Conservation (phyloP, 23 tunicate species). For the Ascidia mentula region DNA sequence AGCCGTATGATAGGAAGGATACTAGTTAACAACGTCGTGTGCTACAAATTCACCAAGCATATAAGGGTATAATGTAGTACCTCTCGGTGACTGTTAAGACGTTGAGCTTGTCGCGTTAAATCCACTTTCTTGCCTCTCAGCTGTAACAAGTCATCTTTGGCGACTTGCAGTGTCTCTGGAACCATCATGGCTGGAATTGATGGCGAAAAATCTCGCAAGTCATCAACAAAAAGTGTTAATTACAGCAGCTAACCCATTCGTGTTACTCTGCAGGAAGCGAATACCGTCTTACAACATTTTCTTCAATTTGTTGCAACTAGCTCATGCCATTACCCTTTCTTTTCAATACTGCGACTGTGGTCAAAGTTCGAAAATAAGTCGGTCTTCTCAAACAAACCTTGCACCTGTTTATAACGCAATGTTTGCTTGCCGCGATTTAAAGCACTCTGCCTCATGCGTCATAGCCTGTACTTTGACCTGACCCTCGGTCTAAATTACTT, state of each 20-base stretch:
- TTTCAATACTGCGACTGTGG: too few species aligned
- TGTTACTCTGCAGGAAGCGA: too few species aligned
- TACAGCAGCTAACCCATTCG: neutral
- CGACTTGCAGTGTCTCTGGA: slow-evolving; percentile 20
- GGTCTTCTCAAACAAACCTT: too few species aligned
- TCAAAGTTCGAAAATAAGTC: too few species aligned
- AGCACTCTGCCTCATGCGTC: too few species aligned
- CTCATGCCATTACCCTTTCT: neutral
- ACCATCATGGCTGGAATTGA: slow-evolving; percentile 13
- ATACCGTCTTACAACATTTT: neutral
- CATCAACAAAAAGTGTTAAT: neutral
- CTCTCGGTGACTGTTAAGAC: slow-evolving; percentile 42
- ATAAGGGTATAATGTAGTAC: too few species aligned
- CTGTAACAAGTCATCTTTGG: slow-evolving; percentile 30
- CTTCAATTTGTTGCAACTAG: neutral
- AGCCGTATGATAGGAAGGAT: too few species aligned
- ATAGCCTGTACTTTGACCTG: too few species aligned
- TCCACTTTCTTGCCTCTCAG: slow-evolving; percentile 45
- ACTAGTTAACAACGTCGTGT: too few species aligned
- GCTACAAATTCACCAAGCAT: too few species aligned
- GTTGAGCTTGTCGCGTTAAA: slow-evolving; percentile 12
- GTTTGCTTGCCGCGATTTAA: neutral
- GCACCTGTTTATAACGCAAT: slow-evolving; percentile 3
- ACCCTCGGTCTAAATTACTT: too few species aligned
- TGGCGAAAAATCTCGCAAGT: neutral